A percentile compares a stretch with the other conserved stretches of the same genome.
Evolutionary conservation across 2,113 vertebrate genomes (phyloP).

Genomic region (Phylloscopus whistleri): DNA sequence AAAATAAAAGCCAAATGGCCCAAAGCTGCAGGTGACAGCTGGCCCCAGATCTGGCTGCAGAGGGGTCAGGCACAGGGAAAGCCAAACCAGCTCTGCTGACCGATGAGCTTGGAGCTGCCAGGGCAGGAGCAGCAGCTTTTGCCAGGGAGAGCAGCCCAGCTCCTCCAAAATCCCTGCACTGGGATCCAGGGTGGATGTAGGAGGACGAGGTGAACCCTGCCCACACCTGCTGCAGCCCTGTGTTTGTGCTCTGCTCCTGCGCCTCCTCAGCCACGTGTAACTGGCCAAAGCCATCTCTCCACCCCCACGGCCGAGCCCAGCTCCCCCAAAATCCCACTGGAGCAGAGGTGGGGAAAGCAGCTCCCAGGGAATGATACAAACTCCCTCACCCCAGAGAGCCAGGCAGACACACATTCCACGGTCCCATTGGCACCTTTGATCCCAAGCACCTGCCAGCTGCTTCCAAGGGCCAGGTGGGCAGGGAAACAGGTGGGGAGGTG

Average conservation of each 20-base stretch:
- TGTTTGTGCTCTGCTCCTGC: background rate
- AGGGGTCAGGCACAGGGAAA: background rate
- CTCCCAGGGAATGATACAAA: background rate
- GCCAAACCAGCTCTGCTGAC: background rate
- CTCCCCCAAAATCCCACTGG: background rate
- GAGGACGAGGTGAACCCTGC: background rate
- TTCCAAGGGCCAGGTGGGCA: background rate
- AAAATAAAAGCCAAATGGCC: background rate
- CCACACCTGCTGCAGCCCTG: background rate
- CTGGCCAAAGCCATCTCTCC: background rate
- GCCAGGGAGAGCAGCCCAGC: background rate
- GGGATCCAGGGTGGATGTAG: background rate
- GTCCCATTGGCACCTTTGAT: background rate
- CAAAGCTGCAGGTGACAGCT: background rate
- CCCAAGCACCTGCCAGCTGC: background rate
- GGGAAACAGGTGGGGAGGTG: background rate
- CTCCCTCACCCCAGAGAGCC: fast-evolving
- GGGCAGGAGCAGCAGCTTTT: background rate
- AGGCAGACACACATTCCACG: fast-evolving
- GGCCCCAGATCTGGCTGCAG: background rate
- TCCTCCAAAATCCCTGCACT: background rate
- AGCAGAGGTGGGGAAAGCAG: fast-evolving
- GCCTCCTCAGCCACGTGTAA: fast-evolving
- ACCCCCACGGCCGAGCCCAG: fast-evolving
- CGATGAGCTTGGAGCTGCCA: fast-evolving